Conservation (phyloP, 2,113 vertebrate species). For the Fukomys damarensis region DNA sequence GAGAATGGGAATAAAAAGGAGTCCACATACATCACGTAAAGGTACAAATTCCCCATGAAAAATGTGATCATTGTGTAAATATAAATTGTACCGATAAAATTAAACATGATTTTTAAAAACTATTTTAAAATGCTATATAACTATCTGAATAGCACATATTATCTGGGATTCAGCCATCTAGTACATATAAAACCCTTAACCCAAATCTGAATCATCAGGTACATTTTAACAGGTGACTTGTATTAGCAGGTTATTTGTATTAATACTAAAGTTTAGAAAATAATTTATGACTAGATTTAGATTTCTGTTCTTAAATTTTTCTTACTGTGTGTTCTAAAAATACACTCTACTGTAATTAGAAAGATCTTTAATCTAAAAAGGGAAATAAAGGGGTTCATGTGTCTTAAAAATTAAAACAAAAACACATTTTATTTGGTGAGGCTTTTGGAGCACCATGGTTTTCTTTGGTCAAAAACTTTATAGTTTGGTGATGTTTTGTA, state of each 20-base stretch:
- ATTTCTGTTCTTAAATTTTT: constrained; percentile 19
- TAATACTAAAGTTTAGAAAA: background rate
- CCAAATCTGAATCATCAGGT: background rate
- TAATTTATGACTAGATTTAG: background rate
- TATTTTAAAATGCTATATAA: background rate
- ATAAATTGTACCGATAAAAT: no score
- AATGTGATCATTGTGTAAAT: no score
- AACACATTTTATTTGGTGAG: background rate
- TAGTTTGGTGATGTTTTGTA: background rate
- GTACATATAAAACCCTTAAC: background rate
- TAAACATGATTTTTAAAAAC: no score
- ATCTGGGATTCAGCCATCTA: background rate
- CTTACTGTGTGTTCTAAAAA: background rate
- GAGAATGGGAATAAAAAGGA: no score
- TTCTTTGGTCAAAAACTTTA: background rate
- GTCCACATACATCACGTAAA: no score
- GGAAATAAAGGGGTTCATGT: background rate
- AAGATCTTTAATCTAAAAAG: background rate
- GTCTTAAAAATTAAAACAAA: background rate
- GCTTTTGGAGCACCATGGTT: background rate
- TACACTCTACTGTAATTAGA: background rate
- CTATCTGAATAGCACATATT: background rate
- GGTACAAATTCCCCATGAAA: no score
- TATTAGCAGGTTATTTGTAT: background rate
- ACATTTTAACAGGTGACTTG: background rate